Evolutionary conservation across 2,113 vertebrate genomes (phyloP).

Genomic region (Oreocharis arfaki): DNA sequence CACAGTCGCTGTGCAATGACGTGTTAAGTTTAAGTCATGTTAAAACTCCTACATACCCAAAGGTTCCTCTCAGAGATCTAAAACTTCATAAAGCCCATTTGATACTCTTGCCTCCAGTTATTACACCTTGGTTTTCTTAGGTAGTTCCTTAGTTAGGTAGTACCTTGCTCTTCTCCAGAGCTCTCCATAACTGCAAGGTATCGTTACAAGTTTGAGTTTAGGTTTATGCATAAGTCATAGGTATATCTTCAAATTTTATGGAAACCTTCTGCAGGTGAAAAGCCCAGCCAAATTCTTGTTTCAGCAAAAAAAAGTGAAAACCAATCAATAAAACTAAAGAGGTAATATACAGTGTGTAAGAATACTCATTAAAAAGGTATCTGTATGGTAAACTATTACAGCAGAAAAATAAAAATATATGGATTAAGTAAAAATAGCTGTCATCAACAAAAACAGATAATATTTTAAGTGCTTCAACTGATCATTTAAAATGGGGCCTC

Average conservation of each 20-base stretch:
- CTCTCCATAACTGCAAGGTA: neutral
- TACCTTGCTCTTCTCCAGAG: neutral
- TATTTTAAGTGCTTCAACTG: neutral
- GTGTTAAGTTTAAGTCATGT: neutral
- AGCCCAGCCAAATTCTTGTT: neutral
- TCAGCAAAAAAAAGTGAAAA: neutral
- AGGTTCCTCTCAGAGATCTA: neutral
- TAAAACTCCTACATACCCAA: neutral
- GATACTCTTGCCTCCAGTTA: neutral
- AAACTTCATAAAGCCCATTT: neutral
- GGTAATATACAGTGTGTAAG: neutral
- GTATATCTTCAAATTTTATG: neutral
- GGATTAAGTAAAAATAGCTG: neutral
- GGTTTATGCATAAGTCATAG: neutral
- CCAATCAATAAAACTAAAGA: neutral
- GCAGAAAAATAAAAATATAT: neutral
- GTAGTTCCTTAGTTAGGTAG: too few species aligned
- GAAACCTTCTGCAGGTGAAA: neutral
- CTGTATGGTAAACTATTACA: neutral
- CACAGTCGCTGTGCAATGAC: neutral
- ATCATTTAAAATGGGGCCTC: neutral
- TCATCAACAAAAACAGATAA: neutral
- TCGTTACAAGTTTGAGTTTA: neutral
- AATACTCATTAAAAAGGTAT: neutral
- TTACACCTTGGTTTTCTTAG: neutral